Base-by-base conservation (phyloP, 2,113 vertebrate species). In the Alethe castanea region DNA sequence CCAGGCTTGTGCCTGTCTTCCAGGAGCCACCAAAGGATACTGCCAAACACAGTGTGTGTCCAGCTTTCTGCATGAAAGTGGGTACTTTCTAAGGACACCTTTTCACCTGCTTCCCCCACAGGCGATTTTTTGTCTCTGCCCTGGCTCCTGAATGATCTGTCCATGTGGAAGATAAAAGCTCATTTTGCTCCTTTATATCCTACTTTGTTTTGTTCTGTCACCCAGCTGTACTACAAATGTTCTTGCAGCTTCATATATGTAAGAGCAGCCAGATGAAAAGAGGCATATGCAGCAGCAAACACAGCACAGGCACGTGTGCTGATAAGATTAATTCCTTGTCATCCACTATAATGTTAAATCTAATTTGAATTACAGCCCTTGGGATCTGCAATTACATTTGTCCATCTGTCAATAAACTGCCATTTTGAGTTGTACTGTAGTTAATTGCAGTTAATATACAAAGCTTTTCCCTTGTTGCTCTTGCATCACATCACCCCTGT, bases 251-350 rank as follows among this genome's bases (percentile, higher is more conserved):
- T 77, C 12, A 8, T 36, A 1, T 25, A 24, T 77, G 81, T 64
- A 83, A 81, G 78, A 84, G 35, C 59, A 93, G 38, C 10, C 56
- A 78, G 67, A 14, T 88, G 88, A 93, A 77, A 35, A 66, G 38
- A 81, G 38, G 23, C 85, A 69, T 69, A 81, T 66, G 53, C 48
- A 91, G 65, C 44, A 94, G 81, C 52, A 91, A 80, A 86, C 42
- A 50, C 26, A 86, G 77, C 91, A 70, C 52, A 90, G 65, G 56
- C 76, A 90, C 2, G 12, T 66, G 31, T 81, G 54, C 45, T 88
- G 86, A 88, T 70, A 86, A 92, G 86, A 93, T 53, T 92, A 93
- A 88, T 94, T 96, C 88, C 88, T 83, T 96, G 95, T 94, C 94
- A 96, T 86, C 24, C 8, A 2, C 69, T 81, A 42, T 81, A 74